A percentile compares a stretch with the other conserved stretches of the same genome.
Evolutionary conservation across 2,797 vertebrate species (phyloP).

Genomic region (Channallabes apus): DNA sequence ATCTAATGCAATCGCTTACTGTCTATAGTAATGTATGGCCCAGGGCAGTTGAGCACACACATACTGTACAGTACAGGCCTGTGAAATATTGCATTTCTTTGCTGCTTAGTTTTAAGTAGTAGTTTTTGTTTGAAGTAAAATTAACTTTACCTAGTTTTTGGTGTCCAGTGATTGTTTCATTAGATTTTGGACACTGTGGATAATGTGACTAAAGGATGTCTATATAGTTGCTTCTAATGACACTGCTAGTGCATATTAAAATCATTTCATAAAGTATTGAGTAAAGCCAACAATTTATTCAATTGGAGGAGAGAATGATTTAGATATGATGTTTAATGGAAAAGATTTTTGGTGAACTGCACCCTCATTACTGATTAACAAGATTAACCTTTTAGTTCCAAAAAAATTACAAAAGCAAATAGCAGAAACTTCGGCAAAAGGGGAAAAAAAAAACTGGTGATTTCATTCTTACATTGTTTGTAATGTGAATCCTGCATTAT

Average conservation of each 20-base stretch:
- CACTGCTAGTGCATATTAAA: not conserved
- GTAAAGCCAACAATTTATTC: not conserved
- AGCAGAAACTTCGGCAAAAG: not conserved
- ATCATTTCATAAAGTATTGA: not conserved
- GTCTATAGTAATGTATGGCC: constrained; percentile 1
- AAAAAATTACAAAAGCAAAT: not conserved
- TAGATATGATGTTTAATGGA: not conserved
- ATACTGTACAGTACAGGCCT: not conserved
- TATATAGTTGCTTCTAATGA: not conserved
- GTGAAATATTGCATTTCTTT: constrained; percentile 32
- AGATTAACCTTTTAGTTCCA: not conserved
- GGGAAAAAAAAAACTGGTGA: not conserved
- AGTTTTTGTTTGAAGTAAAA: not conserved
- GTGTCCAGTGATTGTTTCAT: not conserved
- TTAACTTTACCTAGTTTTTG: not conserved
- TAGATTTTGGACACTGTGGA: not conserved
- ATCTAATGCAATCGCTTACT: constrained; percentile 9
- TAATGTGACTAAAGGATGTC: not conserved
- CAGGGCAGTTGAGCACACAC: constrained; percentile 5
- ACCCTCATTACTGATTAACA: not conserved
- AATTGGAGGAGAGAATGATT: not conserved
- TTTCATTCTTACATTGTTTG: not conserved
- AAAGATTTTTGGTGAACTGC: not conserved
- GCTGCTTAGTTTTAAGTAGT: not conserved
- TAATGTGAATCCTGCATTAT: not conserved